Evolutionary conservation across 2,888 invertebrate species (phyloP).

Genomic region (Tetramorium bicarinatum): DNA sequence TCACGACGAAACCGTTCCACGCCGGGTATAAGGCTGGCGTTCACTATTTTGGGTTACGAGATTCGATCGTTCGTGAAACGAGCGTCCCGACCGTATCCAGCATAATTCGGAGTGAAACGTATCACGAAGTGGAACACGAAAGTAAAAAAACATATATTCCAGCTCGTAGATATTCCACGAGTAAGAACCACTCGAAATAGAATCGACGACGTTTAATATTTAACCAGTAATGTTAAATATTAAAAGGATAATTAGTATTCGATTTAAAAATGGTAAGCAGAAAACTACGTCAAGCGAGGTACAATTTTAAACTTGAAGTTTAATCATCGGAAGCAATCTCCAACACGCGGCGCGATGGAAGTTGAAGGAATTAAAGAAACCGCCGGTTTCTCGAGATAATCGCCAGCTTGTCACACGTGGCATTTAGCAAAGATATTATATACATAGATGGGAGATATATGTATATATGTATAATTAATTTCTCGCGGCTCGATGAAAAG

Average conservation of each 20-base stretch:
- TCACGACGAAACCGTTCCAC: constrained; percentile 19
- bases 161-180: not conserved
- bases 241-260: not conserved
- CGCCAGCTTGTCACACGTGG: not conserved
- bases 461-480: not conserved
- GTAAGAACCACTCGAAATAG: not conserved
- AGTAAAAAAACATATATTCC: not conserved
- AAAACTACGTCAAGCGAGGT: not conserved
- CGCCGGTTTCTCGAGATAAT: not conserved
- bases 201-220: not conserved
- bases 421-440: not conserved
- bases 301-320: not conserved
- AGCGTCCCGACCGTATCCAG: not conserved
- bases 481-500: constrained; percentile 5
- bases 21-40: constrained; percentile 8
- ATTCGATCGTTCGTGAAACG: constrained; percentile 41
- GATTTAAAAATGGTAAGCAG: not conserved
- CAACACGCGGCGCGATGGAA: not conserved
- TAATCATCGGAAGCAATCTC: not conserved
- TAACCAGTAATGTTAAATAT: not conserved
- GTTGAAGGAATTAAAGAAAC: not conserved
- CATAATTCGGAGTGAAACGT: not conserved
- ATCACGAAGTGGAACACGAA: not conserved
- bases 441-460: not conserved
- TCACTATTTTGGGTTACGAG: constrained; percentile 46